Evolutionary conservation across 2,113 vertebrate species (phyloP), one percentile per base, ranked within the genome.

Genomic region (Sapayoa aenigma): DNA sequence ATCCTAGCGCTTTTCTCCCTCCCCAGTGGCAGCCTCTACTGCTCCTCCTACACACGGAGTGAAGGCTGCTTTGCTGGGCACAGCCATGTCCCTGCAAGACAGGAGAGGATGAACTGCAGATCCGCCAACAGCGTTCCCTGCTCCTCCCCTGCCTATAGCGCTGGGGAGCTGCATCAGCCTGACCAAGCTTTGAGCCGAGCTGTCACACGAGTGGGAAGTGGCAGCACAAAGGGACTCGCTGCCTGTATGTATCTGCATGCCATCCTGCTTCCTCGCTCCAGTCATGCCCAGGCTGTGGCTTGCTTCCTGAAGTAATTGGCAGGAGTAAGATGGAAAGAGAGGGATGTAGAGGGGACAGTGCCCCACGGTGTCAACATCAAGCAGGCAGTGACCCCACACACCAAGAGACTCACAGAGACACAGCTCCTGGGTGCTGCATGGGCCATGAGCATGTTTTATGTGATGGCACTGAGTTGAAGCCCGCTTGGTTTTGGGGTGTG

Each of bases 361-460:
- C 39, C 52, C 53, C 4, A 0, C 49, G 11, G 59, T 1, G 2
- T 6, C 37, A 50, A 33, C 59, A 67, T 42, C 1, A 4, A 60
- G 35, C 55, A 63, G 28, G 33, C 16, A 50, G 91, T 33, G 82
- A 66, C 15, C 62, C 7, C 62, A 3, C 8, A 6, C 9, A 3
- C 31, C 49, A 4, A 25, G 39, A 76, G 47, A 19, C 28, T 59
- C 62, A 8, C 20, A 5, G 67, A 88, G 58, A 58, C 44, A 21
- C 47, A 20, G 69, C 71, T 52, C 50, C 56, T 85, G 67, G 15
- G 2, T 2, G 49, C 53, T 46, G 63, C 67, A 7, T 0, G 5
- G 28, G 18, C 37, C 35, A 11, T 8, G 8, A 59, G 33, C 33
- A 2, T 10, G 44, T 83, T 66, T n/a, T 12, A 5, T 18, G 31